A percentile compares a stretch with the other conserved stretches of the same genome.
These are phyloP conservation scores for Sorex maritimensis DNA, from an alignment of 2,797 vertebrate species.

Conservation along the genomic window DNA sequence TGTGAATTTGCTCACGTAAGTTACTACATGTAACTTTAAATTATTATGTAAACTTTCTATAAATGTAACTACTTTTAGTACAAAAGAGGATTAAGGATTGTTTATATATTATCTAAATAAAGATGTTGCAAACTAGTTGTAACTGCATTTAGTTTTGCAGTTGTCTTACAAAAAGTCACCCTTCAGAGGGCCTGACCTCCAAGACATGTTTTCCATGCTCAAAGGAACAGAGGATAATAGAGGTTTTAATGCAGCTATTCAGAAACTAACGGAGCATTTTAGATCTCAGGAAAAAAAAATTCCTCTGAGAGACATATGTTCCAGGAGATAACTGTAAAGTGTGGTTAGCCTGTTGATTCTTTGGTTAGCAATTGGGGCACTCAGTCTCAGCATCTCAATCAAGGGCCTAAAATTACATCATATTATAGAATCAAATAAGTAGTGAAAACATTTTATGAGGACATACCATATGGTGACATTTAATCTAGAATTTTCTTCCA, in stretches of 20 bases:
- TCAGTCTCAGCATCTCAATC: conserved; percentile 16
- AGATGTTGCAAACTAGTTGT: conserved; percentile 73
- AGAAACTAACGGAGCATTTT: conserved; percentile 84
- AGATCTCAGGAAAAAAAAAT: conserved; percentile 53
- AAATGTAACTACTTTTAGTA: conserved; percentile 57
- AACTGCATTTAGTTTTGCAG: conserved; percentile 73
- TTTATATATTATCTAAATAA: conserved; percentile 65
- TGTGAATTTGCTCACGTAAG: conserved; percentile 10
- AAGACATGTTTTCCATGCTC: conserved; percentile 72
- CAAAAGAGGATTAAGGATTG: conserved; percentile 67
- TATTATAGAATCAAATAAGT: conserved; percentile 31
- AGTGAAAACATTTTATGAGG: conserved; percentile 6
- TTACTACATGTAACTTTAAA: conserved; percentile 67
- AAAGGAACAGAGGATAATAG: conserved; percentile 68
- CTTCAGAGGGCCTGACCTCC: conserved; percentile 76
- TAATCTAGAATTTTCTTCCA: conserved; percentile 37
- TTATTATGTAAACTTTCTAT: conserved; percentile 70
- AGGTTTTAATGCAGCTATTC: conserved; percentile 76
- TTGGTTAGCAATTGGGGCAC: conserved; percentile 20
- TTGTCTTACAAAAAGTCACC: conserved; percentile 74
- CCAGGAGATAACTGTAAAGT: conserved; percentile 64
- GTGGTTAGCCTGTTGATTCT: conserved; percentile 48
- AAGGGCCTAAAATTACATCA: neutral
- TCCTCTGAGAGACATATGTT: conserved; percentile 76
- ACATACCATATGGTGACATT: neutral